Evolutionary conservation across 2,888 invertebrate genomes (phyloP).

Genomic region (Dasypolia templi): DNA sequence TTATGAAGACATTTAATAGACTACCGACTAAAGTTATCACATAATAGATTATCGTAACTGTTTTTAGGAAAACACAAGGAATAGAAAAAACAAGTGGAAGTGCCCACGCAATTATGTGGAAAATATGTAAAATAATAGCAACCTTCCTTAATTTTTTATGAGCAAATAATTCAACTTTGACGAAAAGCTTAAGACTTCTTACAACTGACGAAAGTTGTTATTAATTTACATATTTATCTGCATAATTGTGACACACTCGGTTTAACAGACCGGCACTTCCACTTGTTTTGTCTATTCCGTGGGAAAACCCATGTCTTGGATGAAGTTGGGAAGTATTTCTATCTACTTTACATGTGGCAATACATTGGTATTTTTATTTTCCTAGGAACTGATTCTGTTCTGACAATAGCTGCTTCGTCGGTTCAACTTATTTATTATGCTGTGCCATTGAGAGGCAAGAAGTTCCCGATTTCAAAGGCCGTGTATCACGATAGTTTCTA

Average conservation of each 20-base stretch:
- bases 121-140: too few species aligned
- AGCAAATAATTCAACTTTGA: too few species aligned
- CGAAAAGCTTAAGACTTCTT: too few species aligned
- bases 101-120: too few species aligned
- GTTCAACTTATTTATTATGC: conserved; percentile 58
- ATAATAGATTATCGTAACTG: conserved; percentile 20
- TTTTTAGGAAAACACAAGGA: conserved; percentile 13
- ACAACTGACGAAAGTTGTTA: too few species aligned
- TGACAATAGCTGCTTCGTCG: conserved; percentile 34
- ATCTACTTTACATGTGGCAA: conserved; percentile 23
- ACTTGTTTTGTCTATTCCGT: too few species aligned
- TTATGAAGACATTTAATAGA: conserved; percentile 51
- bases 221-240: too few species aligned
- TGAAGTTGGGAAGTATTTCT: neutral
- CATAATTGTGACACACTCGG: too few species aligned
- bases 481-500: too few species aligned
- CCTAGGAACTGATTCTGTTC: conserved; percentile 44
- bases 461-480: conserved; percentile 35
- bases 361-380: conserved; percentile 53
- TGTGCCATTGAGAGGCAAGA: conserved; percentile 28
- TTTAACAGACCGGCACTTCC: too few species aligned
- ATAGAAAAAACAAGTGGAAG: too few species aligned
- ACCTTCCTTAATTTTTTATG: too few species aligned
- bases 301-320: conserved; percentile 13
- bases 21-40: conserved; percentile 34